Conservation (phyloP, 2,797 vertebrate genomes). For the Sebastes baramenuke region DNA sequence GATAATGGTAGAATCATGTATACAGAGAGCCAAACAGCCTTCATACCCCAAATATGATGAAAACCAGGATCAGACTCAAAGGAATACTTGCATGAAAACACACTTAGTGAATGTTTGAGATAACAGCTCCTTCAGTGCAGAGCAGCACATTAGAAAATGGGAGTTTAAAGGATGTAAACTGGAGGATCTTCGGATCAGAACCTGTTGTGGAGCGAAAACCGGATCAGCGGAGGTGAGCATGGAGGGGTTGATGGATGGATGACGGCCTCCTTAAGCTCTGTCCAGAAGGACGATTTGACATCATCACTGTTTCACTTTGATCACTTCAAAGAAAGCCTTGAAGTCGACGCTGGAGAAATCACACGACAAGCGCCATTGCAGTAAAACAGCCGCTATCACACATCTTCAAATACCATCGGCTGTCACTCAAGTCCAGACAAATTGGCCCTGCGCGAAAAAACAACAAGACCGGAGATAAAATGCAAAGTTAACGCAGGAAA, state of each 20-base stretch:
- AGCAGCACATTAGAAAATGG: background rate
- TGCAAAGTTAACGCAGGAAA: background rate
- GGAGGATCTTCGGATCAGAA: background rate
- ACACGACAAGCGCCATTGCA: slow-evolving; percentile 4
- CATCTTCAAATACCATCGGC: slow-evolving; percentile 19
- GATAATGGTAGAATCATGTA: slow-evolving; percentile 6
- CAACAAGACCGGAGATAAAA: background rate
- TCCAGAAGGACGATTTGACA: slow-evolving; percentile 34
- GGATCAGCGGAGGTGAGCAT: background rate
- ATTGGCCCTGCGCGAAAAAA: background rate
- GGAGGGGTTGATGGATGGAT: background rate
- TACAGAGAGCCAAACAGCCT: background rate
- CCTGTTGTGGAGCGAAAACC: background rate
- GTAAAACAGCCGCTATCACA: slow-evolving; percentile 12
- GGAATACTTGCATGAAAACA: slow-evolving; percentile 12
- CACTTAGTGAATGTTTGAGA: background rate
- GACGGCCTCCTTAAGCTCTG: slow-evolving; percentile 37
- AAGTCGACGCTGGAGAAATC: slow-evolving; percentile 45
- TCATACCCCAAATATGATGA: background rate
- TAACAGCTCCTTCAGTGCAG: background rate
- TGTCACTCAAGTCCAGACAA: slow-evolving; percentile 45
- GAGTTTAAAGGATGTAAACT: background rate
- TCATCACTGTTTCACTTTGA: slow-evolving; percentile 64
- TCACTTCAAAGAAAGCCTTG: slow-evolving; percentile 59
- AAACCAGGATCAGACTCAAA: background rate